Evolutionary conservation across 2,113 vertebrate species (phyloP).

Genomic region (Alectura lathami): DNA sequence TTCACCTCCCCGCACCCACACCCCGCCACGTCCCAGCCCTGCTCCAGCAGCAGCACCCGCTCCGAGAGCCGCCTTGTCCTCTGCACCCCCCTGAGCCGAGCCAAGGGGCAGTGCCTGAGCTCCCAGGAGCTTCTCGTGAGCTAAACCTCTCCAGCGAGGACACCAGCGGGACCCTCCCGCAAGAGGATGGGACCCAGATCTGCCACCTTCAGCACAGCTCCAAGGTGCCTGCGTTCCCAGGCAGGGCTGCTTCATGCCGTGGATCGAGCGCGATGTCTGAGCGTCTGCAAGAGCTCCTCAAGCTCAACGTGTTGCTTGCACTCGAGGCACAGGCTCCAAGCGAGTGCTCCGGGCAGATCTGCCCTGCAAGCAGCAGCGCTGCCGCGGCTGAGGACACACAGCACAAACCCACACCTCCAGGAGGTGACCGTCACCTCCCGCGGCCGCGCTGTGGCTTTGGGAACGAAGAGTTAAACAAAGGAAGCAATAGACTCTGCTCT

Average conservation of each 20-base stretch:
- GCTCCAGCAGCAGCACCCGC: background rate
- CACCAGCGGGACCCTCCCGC: background rate
- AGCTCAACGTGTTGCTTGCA: rapidly evolving
- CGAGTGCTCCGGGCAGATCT: background rate
- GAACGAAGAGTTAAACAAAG: background rate
- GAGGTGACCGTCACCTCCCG: background rate
- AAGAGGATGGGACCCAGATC: background rate
- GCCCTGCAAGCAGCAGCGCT: background rate
- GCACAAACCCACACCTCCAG: rapidly evolving
- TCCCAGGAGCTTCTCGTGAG: background rate
- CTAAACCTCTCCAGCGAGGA: rapidly evolving
- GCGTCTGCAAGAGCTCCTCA: background rate
- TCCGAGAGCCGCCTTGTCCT: rapidly evolving
- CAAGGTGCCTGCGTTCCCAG: rapidly evolving
- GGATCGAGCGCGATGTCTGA: rapidly evolving
- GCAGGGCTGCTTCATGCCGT: rapidly evolving
- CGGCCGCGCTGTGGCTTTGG: rapidly evolving
- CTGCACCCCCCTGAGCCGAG: background rate
- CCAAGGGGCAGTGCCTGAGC: rapidly evolving
- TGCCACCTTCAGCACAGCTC: background rate
- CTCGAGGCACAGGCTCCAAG: background rate
- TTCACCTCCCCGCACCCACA: background rate
- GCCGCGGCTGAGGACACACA: no score
- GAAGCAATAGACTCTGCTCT: background rate
- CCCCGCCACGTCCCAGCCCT: background rate